Base-by-base conservation (phyloP, 1,140 invertebrate species). In the Eueides isabella region DNA sequence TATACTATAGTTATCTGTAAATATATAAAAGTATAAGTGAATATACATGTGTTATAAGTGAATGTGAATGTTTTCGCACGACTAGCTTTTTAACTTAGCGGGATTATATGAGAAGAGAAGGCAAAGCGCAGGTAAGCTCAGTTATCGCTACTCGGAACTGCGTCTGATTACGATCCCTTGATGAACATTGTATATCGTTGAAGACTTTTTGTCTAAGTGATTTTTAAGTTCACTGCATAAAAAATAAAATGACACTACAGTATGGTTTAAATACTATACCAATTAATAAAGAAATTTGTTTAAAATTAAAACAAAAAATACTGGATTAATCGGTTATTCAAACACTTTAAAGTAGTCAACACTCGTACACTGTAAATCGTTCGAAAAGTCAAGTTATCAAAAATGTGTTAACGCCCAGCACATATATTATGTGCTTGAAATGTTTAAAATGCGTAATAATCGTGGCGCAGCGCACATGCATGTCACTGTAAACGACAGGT, bases 111-210 rank as follows among this genome's bases (percentile, higher is more conserved):
- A 12, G 61, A 65, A 61, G 67, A 68, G 67, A 69, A 67, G 80
- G 75, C 78, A 84, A 80, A 78, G 79, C 80, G 64, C 80, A 85
- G 85, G 83, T 86, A 86, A 78, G 69, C 72, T 77, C 44, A 72
- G 79, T 83, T 83, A 85, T 85, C 81, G 80, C 76, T 73, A 84
- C 82, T 80, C 61, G 71, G 81, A 84, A 85, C 75, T 78, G 78
- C 61, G 64, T 35, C 65, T 71, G 78, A 77, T 77, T 80, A 80
- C 71, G 62, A 78, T 78, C 72, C 76, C 62, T 23, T 55, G 68
- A 71, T 55, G 48, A 61, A 74, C 29, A 61, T 41, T 74, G 63
- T 62, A 71, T 62, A 30, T 55, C 33, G 64, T 68, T 62, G 29
- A 28, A 12, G 28, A 16, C 23, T 41, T 71, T 63, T 75, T 66